Evolutionary conservation across 2,797 vertebrate genomes (phyloP), one percentile per base, ranked within the genome.

Genomic region (Mastacembelus armatus): DNA sequence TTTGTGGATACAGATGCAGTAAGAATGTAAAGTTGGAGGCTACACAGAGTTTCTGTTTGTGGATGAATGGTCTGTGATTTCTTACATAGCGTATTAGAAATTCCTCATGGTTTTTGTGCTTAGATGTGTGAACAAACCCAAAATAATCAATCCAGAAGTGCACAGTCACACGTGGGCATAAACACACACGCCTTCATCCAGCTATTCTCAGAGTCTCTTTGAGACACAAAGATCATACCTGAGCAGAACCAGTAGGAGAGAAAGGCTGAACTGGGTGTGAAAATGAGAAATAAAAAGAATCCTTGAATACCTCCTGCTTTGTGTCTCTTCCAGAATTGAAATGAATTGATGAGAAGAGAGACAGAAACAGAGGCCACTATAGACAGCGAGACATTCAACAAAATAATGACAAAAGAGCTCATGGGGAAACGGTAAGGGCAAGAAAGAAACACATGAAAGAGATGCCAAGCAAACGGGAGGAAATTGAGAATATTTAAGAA

Each of bases 191-290:
- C 26, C 11, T 39, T 24, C 16, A 3, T 56, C 21, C 49, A 48
- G 14, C 18, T 7, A 9, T 18, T 57, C 15, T 52, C 11, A 4
- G 19, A 74, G 52, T 72, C 22, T 66, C 47, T 65, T 45, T 57
- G 45, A 61, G 26, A 71, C 30, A 26, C 24, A 57, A 57, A 74
- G 78, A 79, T 80, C 63, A 81, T 65, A 76, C 74, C 47, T 22
- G 47, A 32, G 35, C 50, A 22, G 66, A 52, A 24, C 33, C 50
- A 52, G 40, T 4, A 27, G 43, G 39, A 15, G 24, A 45, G 14
- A 47, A 61, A 63, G 52, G 47, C 51, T 51, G 55, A 48, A 2
- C 38, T 26, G 58, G 26, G 38, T 38, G 35, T 49, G 68, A 68
- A 71, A 50, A 40, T 18, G 47, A 54, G 64, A 60, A 70, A 67